Percentiles rank a stretch among this genome's conserved stretches.
These are phyloP conservation scores for Boloria euphrosyne DNA, from an alignment of 2,888 invertebrate genomes.

Conservation along the genomic window DNA sequence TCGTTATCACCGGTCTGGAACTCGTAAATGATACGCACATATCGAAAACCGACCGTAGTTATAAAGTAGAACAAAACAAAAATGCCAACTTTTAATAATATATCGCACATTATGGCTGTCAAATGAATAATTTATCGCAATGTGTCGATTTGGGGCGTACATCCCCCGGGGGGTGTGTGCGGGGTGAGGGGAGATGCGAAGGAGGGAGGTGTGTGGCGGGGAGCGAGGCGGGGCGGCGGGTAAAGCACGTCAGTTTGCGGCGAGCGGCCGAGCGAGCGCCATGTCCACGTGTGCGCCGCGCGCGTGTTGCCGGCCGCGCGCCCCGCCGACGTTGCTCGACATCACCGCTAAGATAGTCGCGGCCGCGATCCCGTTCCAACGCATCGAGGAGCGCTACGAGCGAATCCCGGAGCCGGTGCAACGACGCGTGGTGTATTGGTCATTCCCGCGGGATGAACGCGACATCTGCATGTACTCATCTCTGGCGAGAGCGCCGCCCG, in stretches of 20 bases:
- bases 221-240: conserved; percentile 49
- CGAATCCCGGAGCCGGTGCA: conserved; percentile 95
- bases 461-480: conserved; percentile 96
- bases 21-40: conserved; percentile 27
- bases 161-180: conserved; percentile 61
- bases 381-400: conserved; percentile 92
- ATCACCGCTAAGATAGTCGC: conserved; percentile 92
- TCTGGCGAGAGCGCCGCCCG: conserved; percentile 83
- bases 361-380: conserved; percentile 92
- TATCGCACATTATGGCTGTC: conserved; percentile 80
- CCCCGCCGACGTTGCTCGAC: conserved; percentile 90
- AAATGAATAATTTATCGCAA: conserved; percentile 80
- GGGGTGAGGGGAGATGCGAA: conserved; percentile 36
- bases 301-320: conserved; percentile 80
- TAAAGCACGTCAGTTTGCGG: conserved; percentile 72
- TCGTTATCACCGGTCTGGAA: conserved; percentile 1
- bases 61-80: conserved; percentile 65
- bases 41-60: conserved; percentile 46
- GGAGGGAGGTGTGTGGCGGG: conserved; percentile 41
- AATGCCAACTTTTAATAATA: conserved; percentile 82
- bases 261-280: conserved; percentile 80
- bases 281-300: conserved; percentile 80
- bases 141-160: conserved; percentile 76
- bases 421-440: conserved; percentile 93
- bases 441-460: conserved; percentile 92